Percentiles rank a stretch among this genome's conserved stretches.
Evolutionary conservation across 1,140 invertebrate species (phyloP).

Genomic region (Ceratosolen fusciceps): DNA sequence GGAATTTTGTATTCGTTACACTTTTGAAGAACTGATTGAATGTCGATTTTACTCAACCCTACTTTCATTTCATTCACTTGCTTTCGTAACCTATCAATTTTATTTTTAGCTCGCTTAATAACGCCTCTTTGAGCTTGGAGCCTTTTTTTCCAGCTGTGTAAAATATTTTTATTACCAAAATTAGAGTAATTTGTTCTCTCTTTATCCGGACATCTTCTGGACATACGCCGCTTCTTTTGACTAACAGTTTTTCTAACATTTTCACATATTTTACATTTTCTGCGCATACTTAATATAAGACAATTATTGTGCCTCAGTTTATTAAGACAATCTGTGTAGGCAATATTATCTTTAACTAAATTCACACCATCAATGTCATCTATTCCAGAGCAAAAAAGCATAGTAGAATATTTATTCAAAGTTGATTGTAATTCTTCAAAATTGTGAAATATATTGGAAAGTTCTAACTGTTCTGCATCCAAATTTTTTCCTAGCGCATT

Average conservation of each 20-base stretch:
- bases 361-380: background rate
- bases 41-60: background rate
- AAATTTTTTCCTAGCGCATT: constrained; percentile 5
- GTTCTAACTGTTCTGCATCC: constrained; percentile 4
- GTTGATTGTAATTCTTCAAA: background rate
- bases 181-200: constrained; percentile 7
- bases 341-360: constrained; percentile 11
- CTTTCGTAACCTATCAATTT: constrained; percentile 4
- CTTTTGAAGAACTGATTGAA: background rate
- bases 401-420: background rate
- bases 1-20: constrained; percentile 6
- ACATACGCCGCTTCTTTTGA: constrained; percentile 1
- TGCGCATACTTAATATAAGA: background rate
- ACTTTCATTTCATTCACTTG: background rate
- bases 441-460: background rate
- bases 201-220: background rate
- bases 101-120: constrained; percentile 4
- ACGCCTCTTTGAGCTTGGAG: constrained; percentile 1
- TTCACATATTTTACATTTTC: constrained; percentile 17
- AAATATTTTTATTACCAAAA: background rate
- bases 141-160: constrained; percentile 13
- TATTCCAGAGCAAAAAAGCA: constrained; percentile 3
- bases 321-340: constrained; percentile 4
- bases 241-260: constrained; percentile 14
- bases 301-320: constrained; percentile 10